These are phyloP conservation scores for Cebidichthys violaceus DNA, from an alignment of 2,113 vertebrate genomes.

Conservation along the genomic window DNA sequence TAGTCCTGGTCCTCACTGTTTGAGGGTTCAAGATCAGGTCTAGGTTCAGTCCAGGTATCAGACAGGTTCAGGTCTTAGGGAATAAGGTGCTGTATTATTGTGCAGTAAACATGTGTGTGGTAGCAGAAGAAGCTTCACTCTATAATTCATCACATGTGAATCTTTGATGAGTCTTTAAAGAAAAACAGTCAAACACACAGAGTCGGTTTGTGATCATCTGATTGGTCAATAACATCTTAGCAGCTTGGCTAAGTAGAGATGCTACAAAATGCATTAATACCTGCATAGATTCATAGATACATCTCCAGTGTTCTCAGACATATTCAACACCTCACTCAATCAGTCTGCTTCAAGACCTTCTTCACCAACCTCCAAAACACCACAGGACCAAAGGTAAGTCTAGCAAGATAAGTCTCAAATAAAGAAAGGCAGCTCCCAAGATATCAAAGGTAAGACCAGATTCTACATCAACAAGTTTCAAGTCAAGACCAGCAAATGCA, in stretches of 20 bases:
- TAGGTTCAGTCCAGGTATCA: not conserved
- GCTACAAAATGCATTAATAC: not conserved
- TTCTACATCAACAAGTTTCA: not conserved
- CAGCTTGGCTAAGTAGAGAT: not conserved
- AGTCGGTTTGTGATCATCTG: not conserved
- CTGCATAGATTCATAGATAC: too few relatives aligned
- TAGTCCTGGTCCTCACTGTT: too few relatives aligned
- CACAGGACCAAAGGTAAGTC: too few relatives aligned
- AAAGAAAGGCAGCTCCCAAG: not conserved
- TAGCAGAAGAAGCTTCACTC: conserved; percentile 31
- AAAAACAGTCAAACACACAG: conserved; percentile 4
- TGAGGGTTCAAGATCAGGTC: too few relatives aligned
- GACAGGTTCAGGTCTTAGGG: not conserved
- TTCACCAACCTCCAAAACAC: too few relatives aligned
- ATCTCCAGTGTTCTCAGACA: too few relatives aligned
- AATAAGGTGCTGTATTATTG: not conserved
- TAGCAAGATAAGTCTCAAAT: not conserved
- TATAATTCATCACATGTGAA: conserved; percentile 68
- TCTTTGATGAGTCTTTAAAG: conserved; percentile 52
- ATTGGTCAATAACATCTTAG: not conserved
- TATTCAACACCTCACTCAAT: too few relatives aligned
- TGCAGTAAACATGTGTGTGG: conserved; percentile 2
- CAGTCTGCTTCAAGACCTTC: too few relatives aligned
- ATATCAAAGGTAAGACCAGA: not conserved
- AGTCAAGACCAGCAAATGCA: not conserved